A percentile compares a stretch with the other conserved stretches of the same genome.
Conservation (phyloP, 2,113 vertebrate species). For the Pygoscelis antarcticus region DNA sequence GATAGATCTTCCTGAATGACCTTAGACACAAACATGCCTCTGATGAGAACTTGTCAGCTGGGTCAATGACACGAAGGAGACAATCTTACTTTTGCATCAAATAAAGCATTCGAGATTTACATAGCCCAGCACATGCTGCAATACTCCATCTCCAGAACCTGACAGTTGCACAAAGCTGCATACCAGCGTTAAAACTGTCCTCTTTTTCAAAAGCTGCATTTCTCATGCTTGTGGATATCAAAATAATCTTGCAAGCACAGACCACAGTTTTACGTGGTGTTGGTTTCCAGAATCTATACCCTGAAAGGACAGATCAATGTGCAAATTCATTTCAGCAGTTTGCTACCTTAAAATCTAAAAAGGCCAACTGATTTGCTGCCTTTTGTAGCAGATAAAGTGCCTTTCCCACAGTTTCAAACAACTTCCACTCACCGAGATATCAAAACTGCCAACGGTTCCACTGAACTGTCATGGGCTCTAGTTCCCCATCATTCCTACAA, state of each 20-base stretch:
- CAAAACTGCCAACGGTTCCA: constrained; percentile 32
- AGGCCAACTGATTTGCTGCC: not conserved
- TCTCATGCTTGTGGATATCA: not conserved
- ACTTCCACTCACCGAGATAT: constrained; percentile 50
- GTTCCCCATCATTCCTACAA: constrained; percentile 49
- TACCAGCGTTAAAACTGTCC: not conserved
- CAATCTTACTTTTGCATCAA: not conserved
- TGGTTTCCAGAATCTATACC: not conserved
- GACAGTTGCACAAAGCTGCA: not conserved
- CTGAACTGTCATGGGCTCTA: constrained; percentile 36
- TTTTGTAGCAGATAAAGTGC: not conserved
- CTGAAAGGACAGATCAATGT: not conserved
- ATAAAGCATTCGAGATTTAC: not conserved
- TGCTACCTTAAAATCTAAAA: not conserved
- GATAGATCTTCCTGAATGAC: not conserved
- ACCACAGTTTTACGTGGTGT: accelerated
- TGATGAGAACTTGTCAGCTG: not conserved
- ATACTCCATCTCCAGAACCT: not conserved
- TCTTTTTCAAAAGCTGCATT: not conserved
- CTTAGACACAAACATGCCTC: not conserved
- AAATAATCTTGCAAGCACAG: not conserved
- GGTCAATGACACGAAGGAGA: not conserved
- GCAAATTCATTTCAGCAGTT: not conserved
- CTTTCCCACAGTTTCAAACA: constrained; percentile 14
- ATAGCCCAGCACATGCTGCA: not conserved